Base-by-base conservation (phyloP, 2,113 vertebrate species). In the Mesembrinibis cayennensis region DNA sequence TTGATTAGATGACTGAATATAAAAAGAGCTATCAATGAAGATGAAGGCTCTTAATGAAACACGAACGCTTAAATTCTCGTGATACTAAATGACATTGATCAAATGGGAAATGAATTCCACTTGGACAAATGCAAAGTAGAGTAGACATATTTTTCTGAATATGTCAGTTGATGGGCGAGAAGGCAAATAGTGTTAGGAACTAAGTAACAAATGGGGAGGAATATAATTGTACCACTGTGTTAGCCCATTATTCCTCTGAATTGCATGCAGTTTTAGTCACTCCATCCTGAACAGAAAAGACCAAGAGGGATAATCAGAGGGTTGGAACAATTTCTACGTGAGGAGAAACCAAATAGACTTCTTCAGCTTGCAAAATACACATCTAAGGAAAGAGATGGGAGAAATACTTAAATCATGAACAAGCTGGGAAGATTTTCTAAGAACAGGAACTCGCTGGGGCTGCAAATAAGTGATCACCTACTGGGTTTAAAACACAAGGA, bases 281-380 rank as follows among this genome's bases (percentile, higher is more conserved):
- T 93, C 30, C 18, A 49, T 95, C 91, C 84, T 93, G 89, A 91
- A 93, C 78, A 93, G 87, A 94, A 96, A 69, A 93, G 87, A 91
- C 73, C 73, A 91, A 89, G 91, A 96, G 56, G 87, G 73, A 95
- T 94, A 96, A 96, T 95, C 95, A 90, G 62, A 82, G 87, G 81
- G 52, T 69, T 96, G 95, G 81, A 96, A 93, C 73, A 95, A 81
- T 92, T 95, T 89, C 73, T 89, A 26, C 44, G 34, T 96, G 95
- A 96, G 83, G 56, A 78, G 96, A 96, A 97, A 95, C 22, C 50
- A 93, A 83, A 95, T 47, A 45, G 58, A 86, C 87, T 91, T 92
- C 55, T 89, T 91, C 80, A 78, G 89, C 83, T 87, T 91, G 59
- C 72, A 94, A 90, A 95, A 92, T 21, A 69, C 27, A 10, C 55